Evolutionary conservation across 2,113 vertebrate genomes (phyloP), one percentile per base, ranked within the genome.

Genomic region (Pholis gunnellus): DNA sequence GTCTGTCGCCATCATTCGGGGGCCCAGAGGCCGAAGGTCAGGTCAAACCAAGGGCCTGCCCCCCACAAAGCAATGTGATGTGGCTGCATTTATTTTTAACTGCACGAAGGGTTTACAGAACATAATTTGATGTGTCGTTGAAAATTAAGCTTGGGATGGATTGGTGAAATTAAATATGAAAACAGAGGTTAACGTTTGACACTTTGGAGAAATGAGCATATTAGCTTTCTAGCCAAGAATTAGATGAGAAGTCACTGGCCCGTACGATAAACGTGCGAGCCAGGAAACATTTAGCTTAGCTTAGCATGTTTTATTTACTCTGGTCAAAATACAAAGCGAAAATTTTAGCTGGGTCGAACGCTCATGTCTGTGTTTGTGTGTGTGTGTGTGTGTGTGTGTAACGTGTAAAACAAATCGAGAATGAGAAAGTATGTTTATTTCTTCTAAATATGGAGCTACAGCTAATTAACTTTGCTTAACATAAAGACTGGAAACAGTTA

Each of bases 11-110:
- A 72, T 89, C 68, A 44, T 78, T 84, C 64, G 66, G 56, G 22
- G 61, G 76, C 81, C 74, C 72, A 46, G 25, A 79, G 87, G 90
- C 64, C 83, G 15, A 88, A 90, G 89, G 90, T 92, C 85, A 66
- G 75, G 87, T 78, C 80, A 66, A 73, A 81, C 48, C 54, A 57
- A 57, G 69, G 70, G 85, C 80, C 42, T 38, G 52, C n/a, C 9
- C 18, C 18, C 46, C 31, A 3, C 15, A 9, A 81, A 66, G 14
- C 74, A 90, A 87, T 78, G 3, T 87, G 88, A 91, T 87, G 88
- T 77, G 59, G 31, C 48, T 63, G 78, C 78, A 9, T 20, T 83
- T 88, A 34, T 78, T 50, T n/a, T 44, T 6, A 22, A 54, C 27
- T 15, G 17, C 78, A 42, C 40, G 29, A 77, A 20, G 31, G 31